These are phyloP conservation scores for Alligator sinensis DNA, from an alignment of 2,113 vertebrate species.

Conservation along the genomic window DNA sequence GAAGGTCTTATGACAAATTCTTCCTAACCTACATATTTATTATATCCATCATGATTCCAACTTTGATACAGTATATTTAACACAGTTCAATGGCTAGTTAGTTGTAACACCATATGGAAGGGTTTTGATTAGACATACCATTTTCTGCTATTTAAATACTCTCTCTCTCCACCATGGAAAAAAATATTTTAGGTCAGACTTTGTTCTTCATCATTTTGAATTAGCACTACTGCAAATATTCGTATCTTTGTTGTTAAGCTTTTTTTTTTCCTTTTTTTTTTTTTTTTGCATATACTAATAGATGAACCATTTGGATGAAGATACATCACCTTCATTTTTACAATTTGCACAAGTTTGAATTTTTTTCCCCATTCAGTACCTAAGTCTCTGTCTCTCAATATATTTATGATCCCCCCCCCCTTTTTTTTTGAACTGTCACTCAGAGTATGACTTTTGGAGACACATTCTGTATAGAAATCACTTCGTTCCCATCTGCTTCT, in stretches of 20 bases:
- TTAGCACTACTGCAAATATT: slow-evolving; percentile 53
- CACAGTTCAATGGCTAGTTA: slow-evolving; percentile 60
- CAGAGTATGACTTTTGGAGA: slow-evolving; percentile 62
- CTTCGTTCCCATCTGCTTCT: slow-evolving; percentile 62
- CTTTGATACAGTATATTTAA: slow-evolving; percentile 20
- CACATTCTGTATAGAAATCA: slow-evolving; percentile 53
- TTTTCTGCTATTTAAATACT: neutral
- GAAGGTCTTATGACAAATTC: slow-evolving; percentile 56
- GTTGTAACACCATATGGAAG: slow-evolving; percentile 41
- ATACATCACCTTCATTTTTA: slow-evolving; percentile 48
- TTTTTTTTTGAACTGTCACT: slow-evolving; percentile 41
- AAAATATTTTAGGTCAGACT: slow-evolving; percentile 60
- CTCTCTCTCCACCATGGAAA: slow-evolving; percentile 16
- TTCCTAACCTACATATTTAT: slow-evolving; percentile 40
- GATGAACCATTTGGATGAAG: slow-evolving; percentile 33
- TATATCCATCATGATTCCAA: slow-evolving; percentile 61
- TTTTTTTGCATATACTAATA: slow-evolving; percentile 64
- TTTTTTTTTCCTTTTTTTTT: neutral
- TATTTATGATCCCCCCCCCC: neutral
- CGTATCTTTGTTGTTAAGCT: slow-evolving; percentile 21
- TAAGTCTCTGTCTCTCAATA: slow-evolving; percentile 12
- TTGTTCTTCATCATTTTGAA: slow-evolving; percentile 44
- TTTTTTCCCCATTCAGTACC: slow-evolving; percentile 15
- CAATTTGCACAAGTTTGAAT: slow-evolving; percentile 36
- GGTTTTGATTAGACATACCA: slow-evolving; percentile 33